Evolutionary conservation across 1,140 invertebrate genomes (phyloP).

Genomic region (Nixonia krombeini): DNA sequence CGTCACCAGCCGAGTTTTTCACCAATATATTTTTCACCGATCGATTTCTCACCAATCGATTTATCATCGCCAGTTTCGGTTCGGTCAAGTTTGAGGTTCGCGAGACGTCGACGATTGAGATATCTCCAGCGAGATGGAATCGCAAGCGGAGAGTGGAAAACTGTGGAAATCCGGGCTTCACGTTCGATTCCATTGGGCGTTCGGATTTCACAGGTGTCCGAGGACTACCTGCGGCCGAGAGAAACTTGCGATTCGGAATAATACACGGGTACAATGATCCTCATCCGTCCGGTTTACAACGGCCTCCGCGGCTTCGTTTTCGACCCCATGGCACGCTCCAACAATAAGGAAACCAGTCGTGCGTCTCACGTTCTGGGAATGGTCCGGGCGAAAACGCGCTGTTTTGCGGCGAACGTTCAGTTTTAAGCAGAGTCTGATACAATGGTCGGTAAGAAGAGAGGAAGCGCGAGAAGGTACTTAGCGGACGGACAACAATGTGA

Average conservation of each 20-base stretch:
- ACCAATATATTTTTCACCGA: neutral
- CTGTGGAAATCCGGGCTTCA: too few species aligned
- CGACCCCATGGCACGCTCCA: slow-evolving; percentile 17
- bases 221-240: slow-evolving; percentile 22
- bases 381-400: slow-evolving; percentile 7
- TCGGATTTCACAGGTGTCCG: slow-evolving; percentile 33
- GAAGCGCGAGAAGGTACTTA: slow-evolving; percentile 41
- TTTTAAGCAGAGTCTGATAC: slow-evolving; percentile 33
- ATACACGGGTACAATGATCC: slow-evolving; percentile 9
- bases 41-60: neutral
- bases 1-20: too few species aligned
- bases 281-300: neutral
- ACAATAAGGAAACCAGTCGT: slow-evolving; percentile 41
- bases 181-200: too few species aligned
- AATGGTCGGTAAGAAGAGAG: slow-evolving; percentile 30
- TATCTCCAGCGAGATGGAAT: too few species aligned
- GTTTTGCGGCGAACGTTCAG: slow-evolving; percentile 23
- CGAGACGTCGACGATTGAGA: too few species aligned
- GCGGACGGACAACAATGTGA: slow-evolving; percentile 58
- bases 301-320: too few species aligned
- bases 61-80: too few species aligned
- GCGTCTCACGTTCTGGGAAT: slow-evolving; percentile 28
- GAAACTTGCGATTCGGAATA: slow-evolving; percentile 34
- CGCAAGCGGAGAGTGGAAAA: too few species aligned
- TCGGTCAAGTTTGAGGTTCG: too few species aligned